phyloP scores from a whole-genome alignment of 23 tunicate species.

The Corella eumyota region DNA sequence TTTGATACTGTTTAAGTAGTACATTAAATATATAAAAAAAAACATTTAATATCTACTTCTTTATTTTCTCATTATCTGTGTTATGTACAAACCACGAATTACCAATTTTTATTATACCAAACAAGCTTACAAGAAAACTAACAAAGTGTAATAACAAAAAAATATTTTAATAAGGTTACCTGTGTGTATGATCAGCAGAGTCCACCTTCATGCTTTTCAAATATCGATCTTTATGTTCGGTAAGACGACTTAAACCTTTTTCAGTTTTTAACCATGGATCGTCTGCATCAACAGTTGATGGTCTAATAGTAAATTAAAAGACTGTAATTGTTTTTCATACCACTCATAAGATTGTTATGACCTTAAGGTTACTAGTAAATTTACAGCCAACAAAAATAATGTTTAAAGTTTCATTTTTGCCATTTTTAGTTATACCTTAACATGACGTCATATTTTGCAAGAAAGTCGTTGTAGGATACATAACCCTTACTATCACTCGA shows the following conservation, averaged over 20 bases:
- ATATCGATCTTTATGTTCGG: slow-evolving; percentile 74
- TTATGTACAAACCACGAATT: too few relatives aligned
- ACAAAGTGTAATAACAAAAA: too few relatives aligned
- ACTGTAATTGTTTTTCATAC: too few relatives aligned
- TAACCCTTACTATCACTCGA: slow-evolving; percentile 42
- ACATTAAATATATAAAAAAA: too few relatives aligned
- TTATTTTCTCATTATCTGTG: too few relatives aligned
- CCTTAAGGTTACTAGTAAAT: background rate
- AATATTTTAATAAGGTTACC: too few relatives aligned
- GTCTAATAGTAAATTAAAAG: too few relatives aligned
- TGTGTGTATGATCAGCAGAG: slow-evolving; percentile 66
- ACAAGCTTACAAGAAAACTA: too few relatives aligned
- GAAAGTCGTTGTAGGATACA: slow-evolving; percentile 66
- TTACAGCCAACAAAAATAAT: background rate
- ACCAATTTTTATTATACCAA: too few relatives aligned
- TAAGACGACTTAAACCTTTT: slow-evolving; percentile 21
- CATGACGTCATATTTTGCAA: slow-evolving; percentile 85
- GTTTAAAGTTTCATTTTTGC: background rate
- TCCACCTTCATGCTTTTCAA: slow-evolving; percentile 63
- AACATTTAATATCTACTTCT: too few relatives aligned
- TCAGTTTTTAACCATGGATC: slow-evolving; percentile 76
- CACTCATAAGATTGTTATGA: background rate
- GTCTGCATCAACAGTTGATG: slow-evolving; percentile 64
- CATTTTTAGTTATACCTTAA: slow-evolving; percentile 19
- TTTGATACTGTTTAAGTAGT: too few relatives aligned